A percentile compares a stretch with the other conserved stretches of the same genome.
Conservation (phyloP, 2,888 invertebrate genomes). For the Leptopilina drosophilae region DNA sequence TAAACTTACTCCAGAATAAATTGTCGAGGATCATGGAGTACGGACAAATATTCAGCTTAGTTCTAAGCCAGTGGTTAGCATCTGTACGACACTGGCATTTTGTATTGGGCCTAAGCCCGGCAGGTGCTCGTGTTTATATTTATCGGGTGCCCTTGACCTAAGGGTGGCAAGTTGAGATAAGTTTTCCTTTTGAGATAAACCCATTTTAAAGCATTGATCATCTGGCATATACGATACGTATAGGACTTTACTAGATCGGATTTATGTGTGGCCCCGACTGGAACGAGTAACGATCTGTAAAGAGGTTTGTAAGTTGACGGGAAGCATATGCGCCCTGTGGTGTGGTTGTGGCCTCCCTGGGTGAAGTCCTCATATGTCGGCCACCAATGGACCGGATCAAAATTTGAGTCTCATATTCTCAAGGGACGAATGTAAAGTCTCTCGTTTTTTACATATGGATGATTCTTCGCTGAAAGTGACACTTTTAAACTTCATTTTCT, state of each 20-base stretch:
- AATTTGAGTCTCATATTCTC: conserved; percentile 32
- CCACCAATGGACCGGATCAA: conserved; percentile 36
- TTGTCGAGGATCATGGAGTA: too few species aligned
- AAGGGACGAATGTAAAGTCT: conserved; percentile 1
- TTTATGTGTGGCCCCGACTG: conserved; percentile 73
- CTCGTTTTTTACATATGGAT: too few species aligned
- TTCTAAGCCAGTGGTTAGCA: too few species aligned
- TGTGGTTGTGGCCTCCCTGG: conserved; percentile 64
- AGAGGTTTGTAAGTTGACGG: conserved; percentile 75
- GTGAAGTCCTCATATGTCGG: conserved; percentile 49
- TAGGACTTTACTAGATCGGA: conserved; percentile 61
- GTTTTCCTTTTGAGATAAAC: conserved; percentile 62
- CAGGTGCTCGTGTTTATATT: conserved; percentile 69
- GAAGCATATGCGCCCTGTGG: conserved; percentile 71
- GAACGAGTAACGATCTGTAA: conserved; percentile 75
- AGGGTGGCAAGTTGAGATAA: conserved; percentile 65
- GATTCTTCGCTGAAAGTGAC: too few species aligned
- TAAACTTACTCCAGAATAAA: too few species aligned
- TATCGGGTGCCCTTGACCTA: conserved; percentile 70
- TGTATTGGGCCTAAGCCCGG: too few species aligned
- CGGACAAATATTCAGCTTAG: too few species aligned
- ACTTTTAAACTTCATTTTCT: too few species aligned
- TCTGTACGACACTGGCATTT: too few species aligned
- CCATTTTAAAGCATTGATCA: conserved; percentile 50
- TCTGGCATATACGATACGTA: conserved; percentile 43